Base-by-base conservation (phyloP, 2,888 invertebrate species). In the Eilema caniola region DNA sequence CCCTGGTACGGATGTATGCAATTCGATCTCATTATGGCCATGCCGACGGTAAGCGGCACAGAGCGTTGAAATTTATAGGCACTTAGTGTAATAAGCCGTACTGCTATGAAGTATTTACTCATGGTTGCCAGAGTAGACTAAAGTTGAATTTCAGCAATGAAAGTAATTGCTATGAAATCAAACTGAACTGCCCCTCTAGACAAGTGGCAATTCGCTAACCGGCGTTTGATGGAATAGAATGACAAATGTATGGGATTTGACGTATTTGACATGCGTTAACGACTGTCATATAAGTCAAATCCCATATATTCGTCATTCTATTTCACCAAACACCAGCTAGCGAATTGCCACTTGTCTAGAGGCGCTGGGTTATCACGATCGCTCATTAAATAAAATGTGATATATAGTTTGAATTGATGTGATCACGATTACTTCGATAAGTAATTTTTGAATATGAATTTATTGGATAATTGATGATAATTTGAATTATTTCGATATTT, bases 11-110 rank as follows among this genome's bases (percentile, higher is more conserved):
- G 62, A 67, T 72, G 78, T 74, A 64, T 75, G 71, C 31, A 76
- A 72, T 76, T 69, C 72, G 70, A 79, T 76, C 75, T 80, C 73
- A 79, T 78, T 84, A 78, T 76, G 56, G 62, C 74, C 56, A 69
- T 74, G 67, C 68, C 69, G 70, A 76, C 66, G 76, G 76, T 80
- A 79, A 83, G 75, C 78, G 72, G 77, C 74, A 75, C 77, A 74
- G 75, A 78, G 74, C 70, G 67, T 72, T 62, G 72, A 53, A 84
- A 86, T 86, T 84, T 86, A 87, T 83, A 74, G 74, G 79, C 84
- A 83, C 82, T 83, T 79, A 83, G 70, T 73, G 73, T 83, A 86
- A 84, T 78, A 85, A 80, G 81, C 73, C 71, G 76, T 79, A 70
- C 65, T 23, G 68, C 64, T 76, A 78, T 68, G 67, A 69, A 66